These are phyloP conservation scores for Leucoma salicis DNA, from an alignment of 2,888 invertebrate genomes.

Conservation along the genomic window DNA sequence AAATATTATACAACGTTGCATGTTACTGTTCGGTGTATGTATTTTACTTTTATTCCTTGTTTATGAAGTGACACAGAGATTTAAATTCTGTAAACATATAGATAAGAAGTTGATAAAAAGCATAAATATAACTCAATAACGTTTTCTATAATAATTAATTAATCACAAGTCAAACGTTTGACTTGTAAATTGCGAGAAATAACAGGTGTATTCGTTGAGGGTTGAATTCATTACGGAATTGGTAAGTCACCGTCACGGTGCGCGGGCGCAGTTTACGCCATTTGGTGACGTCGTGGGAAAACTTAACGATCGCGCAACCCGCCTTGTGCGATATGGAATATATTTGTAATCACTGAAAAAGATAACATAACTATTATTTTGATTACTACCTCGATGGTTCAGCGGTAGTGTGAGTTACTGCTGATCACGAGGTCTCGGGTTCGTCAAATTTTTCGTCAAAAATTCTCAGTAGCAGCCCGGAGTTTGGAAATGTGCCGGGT, in stretches of 20 bases:
- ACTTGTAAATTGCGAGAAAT: constrained; percentile 44
- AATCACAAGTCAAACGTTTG: constrained; percentile 14
- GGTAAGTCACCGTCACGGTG: constrained; percentile 79
- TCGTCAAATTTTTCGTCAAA: too few species aligned
- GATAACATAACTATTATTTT: too few species aligned
- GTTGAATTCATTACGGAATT: constrained; percentile 66
- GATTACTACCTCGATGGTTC: too few species aligned
- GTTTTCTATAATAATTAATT: background rate
- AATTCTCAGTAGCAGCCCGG: too few species aligned
- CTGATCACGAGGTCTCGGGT: too few species aligned
- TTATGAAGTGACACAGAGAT: too few species aligned
- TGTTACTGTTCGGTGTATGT: too few species aligned
- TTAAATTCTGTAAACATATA: too few species aligned
- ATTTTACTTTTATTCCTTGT: too few species aligned
- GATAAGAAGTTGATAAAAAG: background rate
- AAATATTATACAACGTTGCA: too few species aligned
- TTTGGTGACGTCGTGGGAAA: constrained; percentile 77
- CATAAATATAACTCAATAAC: background rate
- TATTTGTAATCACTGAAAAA: background rate
- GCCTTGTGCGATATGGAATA: constrained; percentile 15
- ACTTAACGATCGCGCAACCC: constrained; percentile 65
- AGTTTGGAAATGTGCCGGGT: too few species aligned
- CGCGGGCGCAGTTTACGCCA: constrained; percentile 59
- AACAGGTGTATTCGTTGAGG: constrained; percentile 64
- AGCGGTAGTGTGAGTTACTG: too few species aligned